Conservation (phyloP, 2,113 vertebrate genomes). For the Cettia cetti region DNA sequence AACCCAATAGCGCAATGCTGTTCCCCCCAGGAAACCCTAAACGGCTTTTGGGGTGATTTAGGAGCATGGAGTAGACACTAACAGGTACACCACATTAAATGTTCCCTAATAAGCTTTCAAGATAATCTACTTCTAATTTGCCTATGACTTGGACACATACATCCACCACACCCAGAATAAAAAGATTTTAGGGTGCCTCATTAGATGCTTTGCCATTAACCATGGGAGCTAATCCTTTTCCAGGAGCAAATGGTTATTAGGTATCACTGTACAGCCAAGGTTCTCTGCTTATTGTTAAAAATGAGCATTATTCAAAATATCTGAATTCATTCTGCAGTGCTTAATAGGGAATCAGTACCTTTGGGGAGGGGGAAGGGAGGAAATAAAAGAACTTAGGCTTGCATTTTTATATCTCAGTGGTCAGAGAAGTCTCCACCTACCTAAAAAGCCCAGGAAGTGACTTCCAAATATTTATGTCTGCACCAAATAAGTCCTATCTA, state of each 20-base stretch:
- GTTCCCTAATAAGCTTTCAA: not conserved
- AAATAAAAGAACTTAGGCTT: not conserved
- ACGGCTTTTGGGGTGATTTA: not conserved
- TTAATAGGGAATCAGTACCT: not conserved
- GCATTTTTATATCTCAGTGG: not conserved
- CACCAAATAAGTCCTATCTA: not conserved
- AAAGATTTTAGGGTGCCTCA: not conserved
- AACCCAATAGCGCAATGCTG: not conserved
- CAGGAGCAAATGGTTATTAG: not conserved
- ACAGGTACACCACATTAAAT: not conserved
- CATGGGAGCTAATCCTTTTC: not conserved
- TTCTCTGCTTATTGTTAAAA: not conserved
- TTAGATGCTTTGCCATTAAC: not conserved
- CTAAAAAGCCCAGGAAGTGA: not conserved
- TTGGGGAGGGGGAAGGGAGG: accelerated
- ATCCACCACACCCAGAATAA: not conserved
- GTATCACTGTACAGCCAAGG: not conserved
- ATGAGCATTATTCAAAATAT: not conserved
- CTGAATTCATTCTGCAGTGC: not conserved
- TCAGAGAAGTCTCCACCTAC: not conserved
- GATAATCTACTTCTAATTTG: not conserved
- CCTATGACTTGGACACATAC: not conserved
- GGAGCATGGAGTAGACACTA: not conserved
- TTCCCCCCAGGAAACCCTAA: not conserved
- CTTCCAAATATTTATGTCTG: not conserved